These are phyloP conservation scores for Tribolium castaneum DNA, from an alignment of 1,140 invertebrate species.

Conservation along the genomic window DNA sequence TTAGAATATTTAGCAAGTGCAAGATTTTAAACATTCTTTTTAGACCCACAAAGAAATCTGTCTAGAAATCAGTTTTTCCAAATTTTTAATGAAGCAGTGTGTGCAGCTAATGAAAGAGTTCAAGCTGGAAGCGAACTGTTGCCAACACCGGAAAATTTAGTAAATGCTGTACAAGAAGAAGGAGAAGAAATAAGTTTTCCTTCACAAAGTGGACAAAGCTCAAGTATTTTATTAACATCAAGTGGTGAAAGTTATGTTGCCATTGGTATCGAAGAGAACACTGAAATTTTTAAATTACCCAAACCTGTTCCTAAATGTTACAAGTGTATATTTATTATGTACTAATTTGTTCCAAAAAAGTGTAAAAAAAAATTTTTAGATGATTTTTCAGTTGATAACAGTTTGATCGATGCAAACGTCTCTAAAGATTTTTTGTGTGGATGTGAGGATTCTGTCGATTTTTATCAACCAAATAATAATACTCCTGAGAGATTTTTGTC, in stretches of 20 bases:
- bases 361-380: background rate
- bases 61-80: constrained; percentile 32
- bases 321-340: constrained; percentile 30
- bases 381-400: background rate
- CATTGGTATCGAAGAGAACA: constrained; percentile 30
- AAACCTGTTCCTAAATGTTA: background rate
- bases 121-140: constrained; percentile 20
- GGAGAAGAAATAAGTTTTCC: constrained; percentile 5
- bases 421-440: background rate
- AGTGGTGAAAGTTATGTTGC: constrained; percentile 30
- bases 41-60: constrained; percentile 5
- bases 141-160: constrained; percentile 24
- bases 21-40: background rate
- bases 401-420: background rate
- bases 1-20: background rate
- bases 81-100: constrained; percentile 31
- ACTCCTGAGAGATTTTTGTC: constrained; percentile 3
- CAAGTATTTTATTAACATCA: background rate
- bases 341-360: background rate
- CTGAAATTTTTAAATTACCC: constrained; percentile 35
- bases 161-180: background rate
- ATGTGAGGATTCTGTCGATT: background rate
- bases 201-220: background rate
- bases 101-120: constrained; percentile 19
- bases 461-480: constrained; percentile 3